Base-by-base conservation (phyloP, 2,113 vertebrate genomes). In the Neogobius melanostomus region DNA sequence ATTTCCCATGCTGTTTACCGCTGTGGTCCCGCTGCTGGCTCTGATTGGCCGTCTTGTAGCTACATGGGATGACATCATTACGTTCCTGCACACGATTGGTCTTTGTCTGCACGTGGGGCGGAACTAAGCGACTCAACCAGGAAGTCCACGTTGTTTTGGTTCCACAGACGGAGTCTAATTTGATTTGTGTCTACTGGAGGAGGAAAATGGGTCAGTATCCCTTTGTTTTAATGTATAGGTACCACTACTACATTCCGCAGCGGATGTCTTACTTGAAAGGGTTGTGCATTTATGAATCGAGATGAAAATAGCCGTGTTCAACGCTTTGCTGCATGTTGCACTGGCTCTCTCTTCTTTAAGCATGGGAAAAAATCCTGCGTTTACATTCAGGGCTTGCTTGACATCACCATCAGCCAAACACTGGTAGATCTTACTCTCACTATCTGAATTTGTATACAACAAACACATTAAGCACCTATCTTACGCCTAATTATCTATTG, bases 161-260 rank as follows among this genome's bases (percentile, higher is more conserved):
- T 0, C n/a, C 47, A 45, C 14, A 63, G 42, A 53, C 48, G 11
- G 21, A 49, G 2, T 1, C 8, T 4, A 8, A 11, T 12, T 2
- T 50, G 68, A 63, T 1, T 71, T 70, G 63, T 6, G 7, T 2
- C 44, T 66, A 47, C 28, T 11, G 3, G 6, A 46, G 54, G 67
- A 70, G 45, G 69, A 14, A 85, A 77, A 93, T 92, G 90, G 91
- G 92, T 93, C 91, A 92, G 76, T 91, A 75, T 75, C 9, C 57
- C 51, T 15, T 5, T 67, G 7, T 52, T 36, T 28, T 70, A 12
- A 53, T 16, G 46, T 43, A 47, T 15, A 11, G 12, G 28, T 2
- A 8, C 11, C 9, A 0, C 21, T 9, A 44, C 11, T 10, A 15
- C 17, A 0, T 4, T 42, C 36, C 16, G 46, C 36, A 8, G 17